Base-by-base conservation (phyloP, 2,888 invertebrate genomes). In the Diaperis boleti region DNA sequence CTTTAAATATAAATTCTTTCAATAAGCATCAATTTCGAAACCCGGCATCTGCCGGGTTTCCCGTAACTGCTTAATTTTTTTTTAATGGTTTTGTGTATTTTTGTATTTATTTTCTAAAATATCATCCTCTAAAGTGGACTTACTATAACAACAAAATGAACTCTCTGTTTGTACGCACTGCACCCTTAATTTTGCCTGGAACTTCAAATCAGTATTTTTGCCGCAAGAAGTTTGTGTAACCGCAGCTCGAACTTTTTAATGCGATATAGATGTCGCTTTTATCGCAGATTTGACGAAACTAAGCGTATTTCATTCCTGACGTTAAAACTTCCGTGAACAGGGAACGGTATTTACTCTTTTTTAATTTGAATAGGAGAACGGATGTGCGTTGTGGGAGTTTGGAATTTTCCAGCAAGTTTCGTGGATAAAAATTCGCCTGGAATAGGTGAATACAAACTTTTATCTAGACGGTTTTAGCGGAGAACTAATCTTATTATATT, bases 261-360 rank as follows among this genome's bases (percentile, higher is more conserved):
- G 59, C 59, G 59, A 59, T 59, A 49, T 59, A 49, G 49, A 35
- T 49, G 59, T 59, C n/a, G 47, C 39, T 45, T 45, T 49, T 45
- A 55, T 44, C 31, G 31, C 56, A 57, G 37, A 52, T 52, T 37
- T 37, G 50, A 56, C 56, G 33, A 57, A 45, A 57, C 45, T 44
- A 15, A 41, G 56, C 56, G 59, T 45, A 52, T 39, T 52, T 52
- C 39, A 52, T 11, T 17, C 17, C 33, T 7, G 56, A 39, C 59
- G 33, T 50, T 37, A 31, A 42, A 59, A 59, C 14, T 39, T 49
- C 39, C 35, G 26, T 13, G 29, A 39, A 54, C 54, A 39, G 54
- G 41, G 41, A 56, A 44, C 56, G 3, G 33, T 29, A 33, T 17
- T 22, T 15, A 52, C 17, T 55, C 11, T 42, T 42, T 37, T 54